phyloP scores from a whole-genome alignment of 2,113 vertebrate genomes.

The Hydrochoerus hydrochaeris region DNA sequence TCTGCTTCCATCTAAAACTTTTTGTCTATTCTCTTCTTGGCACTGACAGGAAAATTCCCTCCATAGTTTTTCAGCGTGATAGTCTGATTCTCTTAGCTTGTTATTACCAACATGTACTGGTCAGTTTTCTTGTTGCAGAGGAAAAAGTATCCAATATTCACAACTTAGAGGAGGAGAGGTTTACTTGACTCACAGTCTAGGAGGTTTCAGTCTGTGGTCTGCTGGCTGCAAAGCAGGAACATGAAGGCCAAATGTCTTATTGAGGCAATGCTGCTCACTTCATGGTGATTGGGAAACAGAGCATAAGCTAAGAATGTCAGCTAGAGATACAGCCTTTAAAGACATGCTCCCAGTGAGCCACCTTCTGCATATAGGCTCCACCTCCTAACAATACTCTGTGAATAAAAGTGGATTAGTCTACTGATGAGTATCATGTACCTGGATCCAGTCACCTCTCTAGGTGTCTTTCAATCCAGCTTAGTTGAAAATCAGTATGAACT shows the following conservation, averaged over 20 bases:
- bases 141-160: background rate
- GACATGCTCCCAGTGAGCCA: background rate
- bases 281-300: background rate
- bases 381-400: background rate
- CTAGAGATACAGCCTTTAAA: background rate
- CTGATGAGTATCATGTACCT: background rate
- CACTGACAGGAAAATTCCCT: conserved; percentile 39
- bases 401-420: background rate
- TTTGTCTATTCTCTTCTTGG: background rate
- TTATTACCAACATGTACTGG: background rate
- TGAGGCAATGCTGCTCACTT: background rate
- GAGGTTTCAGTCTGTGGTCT: background rate
- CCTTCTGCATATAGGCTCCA: background rate
- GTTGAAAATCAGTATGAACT: background rate
- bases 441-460: background rate
- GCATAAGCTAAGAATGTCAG: background rate
- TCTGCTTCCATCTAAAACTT: background rate
- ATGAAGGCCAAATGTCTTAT: background rate
- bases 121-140: background rate
- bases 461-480: background rate
- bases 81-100: background rate
- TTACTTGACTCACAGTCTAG: background rate
- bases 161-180: background rate
- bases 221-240: background rate
- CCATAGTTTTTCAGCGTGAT: background rate